Conservation (phyloP, 2,888 invertebrate species). For the Drosophila mimetica region DNA sequence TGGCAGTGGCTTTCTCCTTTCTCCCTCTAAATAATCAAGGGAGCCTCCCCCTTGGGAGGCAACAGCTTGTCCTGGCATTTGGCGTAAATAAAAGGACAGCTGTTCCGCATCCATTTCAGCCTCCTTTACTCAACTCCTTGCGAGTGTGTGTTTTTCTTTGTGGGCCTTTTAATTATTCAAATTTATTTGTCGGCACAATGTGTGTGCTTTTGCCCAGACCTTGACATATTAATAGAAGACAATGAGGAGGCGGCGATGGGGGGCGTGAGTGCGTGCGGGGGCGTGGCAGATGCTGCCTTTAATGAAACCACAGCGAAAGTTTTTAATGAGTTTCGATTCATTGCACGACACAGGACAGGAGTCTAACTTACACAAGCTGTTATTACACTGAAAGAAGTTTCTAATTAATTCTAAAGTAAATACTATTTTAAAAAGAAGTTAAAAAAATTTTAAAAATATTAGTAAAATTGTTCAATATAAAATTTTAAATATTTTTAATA, state of each 20-base stretch:
- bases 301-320: slow-evolving; percentile 70
- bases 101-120: slow-evolving; percentile 45
- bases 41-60: too few species aligned
- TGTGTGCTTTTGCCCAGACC: slow-evolving; percentile 39
- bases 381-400: background rate
- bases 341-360: slow-evolving; percentile 55
- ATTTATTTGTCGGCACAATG: slow-evolving; percentile 73
- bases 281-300: slow-evolving; percentile 43
- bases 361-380: slow-evolving; percentile 2
- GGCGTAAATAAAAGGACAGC: slow-evolving; percentile 70
- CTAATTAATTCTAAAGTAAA: too few species aligned
- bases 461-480: too few species aligned
- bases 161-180: slow-evolving; percentile 74
- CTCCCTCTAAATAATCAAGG: slow-evolving; percentile 17
- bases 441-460: background rate
- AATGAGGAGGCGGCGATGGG: slow-evolving; percentile 19
- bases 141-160: slow-evolving; percentile 49
- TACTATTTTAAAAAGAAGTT: background rate
- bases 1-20: slow-evolving; percentile 41
- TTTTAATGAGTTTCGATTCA: slow-evolving; percentile 81
- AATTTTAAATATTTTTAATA: too few species aligned
- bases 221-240: slow-evolving; percentile 49
- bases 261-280: background rate
- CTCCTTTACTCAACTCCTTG: slow-evolving; percentile 3
- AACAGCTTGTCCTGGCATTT: slow-evolving; percentile 34